Conservation (phyloP, 1,140 invertebrate genomes). For the Neodiprion fabricii region DNA sequence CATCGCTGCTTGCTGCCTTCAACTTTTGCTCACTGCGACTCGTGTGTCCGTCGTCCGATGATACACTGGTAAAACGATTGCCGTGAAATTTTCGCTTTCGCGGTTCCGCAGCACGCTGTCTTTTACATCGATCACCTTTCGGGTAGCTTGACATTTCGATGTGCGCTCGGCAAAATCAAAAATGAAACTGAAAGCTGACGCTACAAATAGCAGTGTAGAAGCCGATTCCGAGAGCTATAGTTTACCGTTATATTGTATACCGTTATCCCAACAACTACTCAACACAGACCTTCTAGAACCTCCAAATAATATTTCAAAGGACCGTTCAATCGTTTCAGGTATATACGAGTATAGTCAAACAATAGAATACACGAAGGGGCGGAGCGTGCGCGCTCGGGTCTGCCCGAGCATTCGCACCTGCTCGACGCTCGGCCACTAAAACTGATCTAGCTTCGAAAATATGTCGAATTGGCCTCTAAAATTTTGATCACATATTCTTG, state of each 20-base stretch:
- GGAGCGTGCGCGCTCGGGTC: too few species aligned
- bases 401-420: not conserved
- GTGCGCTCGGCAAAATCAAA: not conserved
- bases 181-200: not conserved
- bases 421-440: conserved; percentile 17
- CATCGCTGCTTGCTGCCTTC: conserved; percentile 14
- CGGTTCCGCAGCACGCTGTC: conserved; percentile 12
- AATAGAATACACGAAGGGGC: too few species aligned
- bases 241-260: too few species aligned
- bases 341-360: too few species aligned
- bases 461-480: conserved; percentile 15
- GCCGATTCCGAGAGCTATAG: too few species aligned
- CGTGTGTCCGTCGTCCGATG: conserved; percentile 11
- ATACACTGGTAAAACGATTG: conserved; percentile 18
- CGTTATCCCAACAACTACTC: too few species aligned
- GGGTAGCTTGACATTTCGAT: conserved; percentile 17
- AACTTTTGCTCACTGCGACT: conserved; percentile 27
- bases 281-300: too few species aligned
- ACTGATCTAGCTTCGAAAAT: conserved; percentile 18
- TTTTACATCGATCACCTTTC: conserved; percentile 6
- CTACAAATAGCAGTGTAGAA: not conserved
- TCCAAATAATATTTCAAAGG: too few species aligned
- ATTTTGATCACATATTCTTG: conserved; percentile 17
- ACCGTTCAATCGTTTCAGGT: too few species aligned
- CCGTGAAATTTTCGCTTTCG: conserved; percentile 21